Conservation (phyloP, 2,888 invertebrate species). For the Catocala nupta region DNA sequence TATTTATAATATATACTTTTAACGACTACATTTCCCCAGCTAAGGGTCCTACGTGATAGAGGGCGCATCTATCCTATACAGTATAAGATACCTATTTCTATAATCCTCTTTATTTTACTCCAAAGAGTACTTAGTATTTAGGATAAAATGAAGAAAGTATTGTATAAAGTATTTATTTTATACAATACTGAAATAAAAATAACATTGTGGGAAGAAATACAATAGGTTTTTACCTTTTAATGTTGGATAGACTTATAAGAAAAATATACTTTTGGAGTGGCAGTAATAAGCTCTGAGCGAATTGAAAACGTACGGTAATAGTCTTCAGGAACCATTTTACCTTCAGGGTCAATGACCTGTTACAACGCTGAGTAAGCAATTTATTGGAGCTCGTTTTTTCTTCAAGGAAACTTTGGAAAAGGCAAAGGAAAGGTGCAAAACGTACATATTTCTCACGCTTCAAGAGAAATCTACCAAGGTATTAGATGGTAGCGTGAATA, state of each 20-base stretch:
- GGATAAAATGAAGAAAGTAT: too few relatives aligned
- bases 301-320: constrained; percentile 14
- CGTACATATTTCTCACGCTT: not conserved
- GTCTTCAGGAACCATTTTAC: constrained; percentile 4
- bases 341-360: constrained; percentile 7
- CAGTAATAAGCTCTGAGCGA: constrained; percentile 11
- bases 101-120: too few relatives aligned
- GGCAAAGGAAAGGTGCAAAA: not conserved
- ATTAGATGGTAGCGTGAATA: not conserved
- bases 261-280: constrained; percentile 4
- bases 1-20: too few relatives aligned
- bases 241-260: not conserved
- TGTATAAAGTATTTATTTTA: not conserved
- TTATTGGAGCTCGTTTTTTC: constrained; percentile 10
- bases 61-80: too few relatives aligned
- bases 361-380: constrained; percentile 9
- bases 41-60: too few relatives aligned
- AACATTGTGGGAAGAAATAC: not conserved
- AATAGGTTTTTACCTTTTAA: not conserved
- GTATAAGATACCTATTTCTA: too few relatives aligned
- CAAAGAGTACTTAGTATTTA: too few relatives aligned
- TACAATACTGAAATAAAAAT: not conserved
- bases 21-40: too few relatives aligned
- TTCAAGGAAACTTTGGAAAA: constrained; percentile 2
- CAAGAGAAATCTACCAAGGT: not conserved